Base-by-base conservation (phyloP, 2,888 invertebrate species). In the Agonopterix arenella region DNA sequence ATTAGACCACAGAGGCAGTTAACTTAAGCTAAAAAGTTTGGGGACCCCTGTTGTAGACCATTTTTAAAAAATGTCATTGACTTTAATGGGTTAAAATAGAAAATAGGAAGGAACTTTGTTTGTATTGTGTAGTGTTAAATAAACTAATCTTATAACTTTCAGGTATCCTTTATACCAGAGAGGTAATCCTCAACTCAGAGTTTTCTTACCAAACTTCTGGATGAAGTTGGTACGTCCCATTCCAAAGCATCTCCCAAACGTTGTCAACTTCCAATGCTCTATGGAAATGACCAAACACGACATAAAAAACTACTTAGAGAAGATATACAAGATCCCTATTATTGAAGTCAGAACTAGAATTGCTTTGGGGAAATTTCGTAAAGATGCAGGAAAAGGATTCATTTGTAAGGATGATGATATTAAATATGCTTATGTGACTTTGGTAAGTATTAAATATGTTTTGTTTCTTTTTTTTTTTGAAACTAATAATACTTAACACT, bases 181-280 rank as follows among this genome's bases (percentile, higher is more conserved):
- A 75, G 98, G 98, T 10, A 96, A 96, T 77, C 98, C 99, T n/a
- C 98, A 98, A 73, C 84, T 97, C 37, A 90, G 98, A 52, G 91
- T 98, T 8, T 98, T 97, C 79, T 84, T 99, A 37, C 98, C 99
- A 0, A 97, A 98, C 77, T 99, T 99, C 84, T 99, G 97, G 97
- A 93, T 99, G 93, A 98, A 98, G 85, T 69, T 98, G 11, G 92
- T 98, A 0, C 91, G 93, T 49, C 93, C 96, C 1, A 59, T 78
- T 11, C 80, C 89, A 13, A 90, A 90, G 37, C 92, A 93, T 60
- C 96, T 96, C 2, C 90, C 92, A 45, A 97, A 98, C 88, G 81
- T 94, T 42, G 96, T 97, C 0, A 92, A 94, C 48, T 99, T 99
- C 80, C 91, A 95, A 47, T 96, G 97, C 62, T 97, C 98, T 8